These are phyloP conservation scores for Pseudomyrmex sp. DNA, from an alignment of 1,140 invertebrate species.

Conservation along the genomic window DNA sequence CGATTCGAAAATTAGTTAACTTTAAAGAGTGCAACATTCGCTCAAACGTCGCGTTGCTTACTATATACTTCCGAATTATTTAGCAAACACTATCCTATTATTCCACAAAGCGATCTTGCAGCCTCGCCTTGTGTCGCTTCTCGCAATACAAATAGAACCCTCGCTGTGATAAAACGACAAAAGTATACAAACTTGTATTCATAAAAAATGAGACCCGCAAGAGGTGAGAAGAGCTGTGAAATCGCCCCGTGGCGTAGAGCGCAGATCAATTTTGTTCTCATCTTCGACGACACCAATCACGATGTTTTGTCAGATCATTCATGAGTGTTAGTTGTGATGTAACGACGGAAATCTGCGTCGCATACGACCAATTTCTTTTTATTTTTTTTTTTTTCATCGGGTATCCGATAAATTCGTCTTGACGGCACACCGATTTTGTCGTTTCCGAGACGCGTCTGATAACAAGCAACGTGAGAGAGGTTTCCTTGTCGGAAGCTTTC, in stretches of 20 bases:
- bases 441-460: slow-evolving; percentile 32
- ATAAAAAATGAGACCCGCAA: slow-evolving; percentile 6
- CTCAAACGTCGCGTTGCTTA: slow-evolving; percentile 44
- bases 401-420: slow-evolving; percentile 14
- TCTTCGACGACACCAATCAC: slow-evolving; percentile 59
- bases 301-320: slow-evolving; percentile 81
- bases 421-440: slow-evolving; percentile 24
- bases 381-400: slow-evolving; percentile 25
- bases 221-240: slow-evolving; percentile 7
- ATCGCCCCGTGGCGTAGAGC: slow-evolving; percentile 29
- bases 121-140: slow-evolving; percentile 4
- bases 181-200: not conserved
- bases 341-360: slow-evolving; percentile 73
- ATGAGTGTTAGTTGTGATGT: slow-evolving; percentile 82
- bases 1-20: slow-evolving; percentile 56
- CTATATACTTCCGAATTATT: slow-evolving; percentile 20
- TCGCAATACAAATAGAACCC: not conserved
- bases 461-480: slow-evolving; percentile 57
- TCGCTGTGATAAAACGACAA: not conserved
- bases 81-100: slow-evolving; percentile 6
- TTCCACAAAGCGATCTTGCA: slow-evolving; percentile 30
- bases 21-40: slow-evolving; percentile 38
- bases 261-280: slow-evolving; percentile 22
- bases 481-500: slow-evolving; percentile 28
- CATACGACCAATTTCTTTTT: slow-evolving; percentile 48